Evolutionary conservation across 2,113 vertebrate genomes (phyloP), one percentile per base, ranked within the genome.

Genomic region (Hypocryptadius cinnamomeus): DNA sequence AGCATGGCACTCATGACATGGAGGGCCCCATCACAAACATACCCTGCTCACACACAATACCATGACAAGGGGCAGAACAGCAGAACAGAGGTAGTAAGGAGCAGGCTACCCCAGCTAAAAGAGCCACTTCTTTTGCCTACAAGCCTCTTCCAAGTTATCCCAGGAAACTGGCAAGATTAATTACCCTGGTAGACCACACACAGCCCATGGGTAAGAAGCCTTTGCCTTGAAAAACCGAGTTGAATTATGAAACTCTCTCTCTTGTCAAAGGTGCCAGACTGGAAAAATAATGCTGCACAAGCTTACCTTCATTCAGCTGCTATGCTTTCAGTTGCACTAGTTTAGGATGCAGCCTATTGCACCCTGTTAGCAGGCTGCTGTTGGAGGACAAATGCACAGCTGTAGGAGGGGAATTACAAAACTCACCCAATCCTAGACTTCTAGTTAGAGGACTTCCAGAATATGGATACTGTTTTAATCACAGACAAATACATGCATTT

Each of bases 121-220:
- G 28, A 73, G 57, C 6, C 20, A n/a, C 40, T 82, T 47, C 17
- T 91, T 91, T 87, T 82, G 70, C 85, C 81, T 85, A 33, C 27
- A 40, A 53, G 61, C 28, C 22, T 79, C 23, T 76, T 89, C 71
- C 59, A 90, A 73, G 44, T 83, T 82, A 69, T 44, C 28, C 85
- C 0, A 5, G 79, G 93, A 91, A 95, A 3, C 44, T 35, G 42
- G 85, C 87, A 93, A 91, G 63, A 66, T 66, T 92, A 92, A 95
- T 95, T 90, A 92, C 63, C 50, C 82, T 87, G 66, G 63, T 50
- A 87, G 85, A 91, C 90, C 92, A 94, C 96, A 89, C 81, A 87
- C 81, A 87, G 81, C 71, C 85, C 59, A 70, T 50, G 47, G 57
- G 59, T 89, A 92, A 89, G 71, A 31, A 85, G 59, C 3, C 59